Evolutionary conservation across 2,888 invertebrate genomes (phyloP), one percentile per base, ranked within the genome.

Genomic region (Yponomeuta malinellus): DNA sequence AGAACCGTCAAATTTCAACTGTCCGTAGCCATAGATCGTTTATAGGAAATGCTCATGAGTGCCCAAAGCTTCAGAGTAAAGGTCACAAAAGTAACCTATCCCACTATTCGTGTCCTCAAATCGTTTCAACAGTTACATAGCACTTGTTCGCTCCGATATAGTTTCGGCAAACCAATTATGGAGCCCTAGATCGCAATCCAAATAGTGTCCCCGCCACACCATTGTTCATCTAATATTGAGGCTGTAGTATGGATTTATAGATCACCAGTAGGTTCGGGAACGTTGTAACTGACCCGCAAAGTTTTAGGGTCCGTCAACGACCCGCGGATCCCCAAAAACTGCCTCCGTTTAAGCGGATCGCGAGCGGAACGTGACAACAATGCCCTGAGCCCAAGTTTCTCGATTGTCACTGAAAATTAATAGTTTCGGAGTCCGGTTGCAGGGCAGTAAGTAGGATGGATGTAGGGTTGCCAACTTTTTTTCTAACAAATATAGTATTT

Each of bases 341-440:
- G 52, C 52, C 52, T 59, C 52, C 52, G 52, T 59, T 59, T 59
- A 59, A 15, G 15, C 52, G 52, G 52, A 59, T 59, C 52, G 52
- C 52, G 15, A 59, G 52, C 52, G 52, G 52, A 59, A 59, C 52
- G 52, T 59, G 52, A 59, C 52, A 59, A 59, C 52, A 59, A 59
- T 59, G 52, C 15, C 52, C 52, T 59, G 12, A 59, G 52, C 52
- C 52, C 12, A 59, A 59, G 52, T 59, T 59, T 59, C 52, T 59
- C 52, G 15, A 59, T 59, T 59, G 52, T 59, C 52, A 59, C 52
- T 59, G 52, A 59, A 59, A 59, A 59, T 59, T 59, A 59, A 59
- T 59, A 59, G 52, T 59, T 59, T 59, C 52, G 52, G 12, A 59
- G 52, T 59, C 52, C 52, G 12, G 52, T 59, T 59, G 52, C 15